Evolutionary conservation across 2,797 vertebrate genomes (phyloP), one percentile per base, ranked within the genome.

Genomic region (Carapus acus): DNA sequence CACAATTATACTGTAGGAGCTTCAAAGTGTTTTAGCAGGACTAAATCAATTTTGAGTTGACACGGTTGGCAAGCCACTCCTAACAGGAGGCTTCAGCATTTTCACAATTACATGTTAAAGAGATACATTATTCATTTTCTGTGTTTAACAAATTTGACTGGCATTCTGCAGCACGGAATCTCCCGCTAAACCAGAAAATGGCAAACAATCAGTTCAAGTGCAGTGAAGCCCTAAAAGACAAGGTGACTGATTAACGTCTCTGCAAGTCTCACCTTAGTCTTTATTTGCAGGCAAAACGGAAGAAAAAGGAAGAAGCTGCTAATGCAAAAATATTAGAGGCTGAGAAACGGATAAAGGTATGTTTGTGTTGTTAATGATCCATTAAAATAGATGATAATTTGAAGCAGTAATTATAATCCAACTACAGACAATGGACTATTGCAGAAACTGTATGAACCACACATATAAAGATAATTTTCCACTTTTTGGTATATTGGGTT

Each of bases 321-420:
- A 97, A 94, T 87, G 96, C 93, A 85, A 98, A 97, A 92, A 94
- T 98, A 88, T 64, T 98, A 90, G 96, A 99, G 79, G 96, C 96
- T 14, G 95, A 99, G 84, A 98, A 98, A 83, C 91, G 96, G 78
- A 94, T 94, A 88, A 96, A 99, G 95, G 96, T 98, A 85, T 87
- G 90, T 91, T 84, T 80, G 1, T 43, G 6, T 63, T 51, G 41
- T 39, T 43, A 24, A 20, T 19, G 58, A 65, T 15, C 12, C 36
- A 33, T 14, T 31, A 11, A 29, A 42, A 61, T 4, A 38, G 7
- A 18, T 50, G 17, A 27, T 23, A 56, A 38, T 12, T 29, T 22
- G 22, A 33, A 13, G 14, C 18, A 23, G 9, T 13, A 21, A n/a
- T 43, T 9, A 27, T 27, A 9, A 27, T 27, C 24, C 9, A 9